phyloP scores from a whole-genome alignment of 2,888 invertebrate species.

The Epinotia nisella region DNA sequence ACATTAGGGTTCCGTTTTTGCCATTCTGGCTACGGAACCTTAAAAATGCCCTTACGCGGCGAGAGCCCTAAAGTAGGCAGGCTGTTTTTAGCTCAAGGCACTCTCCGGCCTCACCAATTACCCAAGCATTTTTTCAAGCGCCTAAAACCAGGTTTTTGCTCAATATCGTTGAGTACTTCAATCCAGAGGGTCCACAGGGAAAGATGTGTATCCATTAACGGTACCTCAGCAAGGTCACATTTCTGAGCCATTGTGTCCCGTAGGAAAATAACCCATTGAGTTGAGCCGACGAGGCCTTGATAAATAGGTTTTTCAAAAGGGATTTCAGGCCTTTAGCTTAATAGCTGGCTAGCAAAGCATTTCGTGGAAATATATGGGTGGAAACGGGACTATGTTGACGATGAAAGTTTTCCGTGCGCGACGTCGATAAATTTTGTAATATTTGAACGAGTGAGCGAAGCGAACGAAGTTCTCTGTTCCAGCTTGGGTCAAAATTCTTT shows the following conservation, averaged over 20 bases:
- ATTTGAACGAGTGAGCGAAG: too few species aligned
- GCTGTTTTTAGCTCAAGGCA: neutral
- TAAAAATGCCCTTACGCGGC: too few species aligned
- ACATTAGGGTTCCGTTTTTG: too few species aligned
- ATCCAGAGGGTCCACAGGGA: slow-evolving; percentile 21
- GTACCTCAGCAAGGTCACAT: slow-evolving; percentile 24
- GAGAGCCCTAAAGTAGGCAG: neutral
- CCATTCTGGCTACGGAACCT: too few species aligned
- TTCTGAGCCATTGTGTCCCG: slow-evolving; percentile 32
- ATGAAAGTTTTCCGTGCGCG: neutral
- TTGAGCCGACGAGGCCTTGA: slow-evolving; percentile 12
- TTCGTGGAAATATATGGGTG: neutral
- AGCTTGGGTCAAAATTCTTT: too few species aligned
- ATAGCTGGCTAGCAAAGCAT: slow-evolving; percentile 4
- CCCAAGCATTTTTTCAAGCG: slow-evolving; percentile 1
- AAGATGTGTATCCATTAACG: slow-evolving; percentile 40
- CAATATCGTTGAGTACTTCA: slow-evolving; percentile 28
- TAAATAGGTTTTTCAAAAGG: slow-evolving; percentile 22
- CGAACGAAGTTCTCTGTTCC: too few species aligned
- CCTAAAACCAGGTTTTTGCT: slow-evolving; percentile 15
- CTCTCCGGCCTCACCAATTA: neutral
- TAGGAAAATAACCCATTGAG: slow-evolving; percentile 10
- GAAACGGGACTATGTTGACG: neutral
- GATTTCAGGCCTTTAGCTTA: slow-evolving; percentile 21
- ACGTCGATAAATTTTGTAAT: too few species aligned